Evolutionary conservation across 2,797 vertebrate species (phyloP), one percentile per base, ranked within the genome.

Genomic region (Nannoperca australis): DNA sequence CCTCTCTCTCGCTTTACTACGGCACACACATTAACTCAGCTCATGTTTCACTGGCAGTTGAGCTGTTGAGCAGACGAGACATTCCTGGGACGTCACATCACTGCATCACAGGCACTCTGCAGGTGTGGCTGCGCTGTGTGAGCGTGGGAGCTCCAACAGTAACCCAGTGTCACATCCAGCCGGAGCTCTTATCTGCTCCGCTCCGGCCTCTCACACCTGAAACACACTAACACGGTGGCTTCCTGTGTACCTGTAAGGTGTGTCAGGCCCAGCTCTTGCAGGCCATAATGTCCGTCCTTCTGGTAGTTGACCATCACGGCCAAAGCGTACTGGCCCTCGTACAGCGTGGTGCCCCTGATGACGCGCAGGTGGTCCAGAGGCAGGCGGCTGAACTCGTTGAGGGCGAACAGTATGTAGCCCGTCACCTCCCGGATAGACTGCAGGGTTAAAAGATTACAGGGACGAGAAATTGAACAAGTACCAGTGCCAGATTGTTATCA

Each of bases 371-470:
- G 96, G 87, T 98, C 97, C 92, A 99, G 68, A 0, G 98, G 98
- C 76, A 99, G 93, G 56, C 94, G 96, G 7, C 92, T 96, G 88
- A 99, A 97, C 90, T 98, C 96, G 79, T 99, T 99, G 76, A 99
- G 54, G 17, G 97, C 98, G 45, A 99, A 93, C 69, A 99, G 88
- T 84, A 99, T 95, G 1, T 99, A 99, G 73, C 98, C 98, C 0
- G 98, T 99, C 88, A 99, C 98, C 91, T 99, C 98, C 73, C 97
- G 95, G 83, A 99, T 98, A 8, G 98, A 98, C 98, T 99, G 95
- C 3, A 71, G 62, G 18, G 45, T 53, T 64, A 34, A 60, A 86
- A 66, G 22, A 56, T 7, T 0, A 51, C 1, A 3, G 61, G 24
- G 17, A 51, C 42, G 10, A 53, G 5, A 27, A 27, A 27, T 27